Conservation (phyloP, 2,113 vertebrate species). For the Nycticorax nycticorax region DNA sequence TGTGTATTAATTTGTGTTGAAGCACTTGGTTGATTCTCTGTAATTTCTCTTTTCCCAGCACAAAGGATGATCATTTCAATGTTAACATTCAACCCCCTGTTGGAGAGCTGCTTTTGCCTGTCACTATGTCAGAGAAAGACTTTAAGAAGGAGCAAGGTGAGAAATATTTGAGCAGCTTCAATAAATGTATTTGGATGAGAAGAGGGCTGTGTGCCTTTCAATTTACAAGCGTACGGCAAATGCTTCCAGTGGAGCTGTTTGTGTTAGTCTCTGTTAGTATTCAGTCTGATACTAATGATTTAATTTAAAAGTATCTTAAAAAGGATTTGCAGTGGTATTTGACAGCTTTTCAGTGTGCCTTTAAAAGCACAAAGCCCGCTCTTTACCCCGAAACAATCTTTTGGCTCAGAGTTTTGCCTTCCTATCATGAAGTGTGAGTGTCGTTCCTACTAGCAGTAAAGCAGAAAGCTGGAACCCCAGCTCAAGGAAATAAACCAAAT, state of each 20-base stretch:
- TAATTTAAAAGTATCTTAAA: not conserved
- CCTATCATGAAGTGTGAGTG: not conserved
- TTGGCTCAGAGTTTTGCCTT: not conserved
- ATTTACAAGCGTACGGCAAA: not conserved
- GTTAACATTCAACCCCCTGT: constrained; percentile 90
- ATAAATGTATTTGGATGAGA: not conserved
- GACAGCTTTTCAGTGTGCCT: constrained; percentile 7
- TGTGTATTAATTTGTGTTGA: not conserved
- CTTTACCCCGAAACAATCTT: not conserved
- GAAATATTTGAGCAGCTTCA: not conserved
- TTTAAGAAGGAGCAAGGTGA: constrained; percentile 79
- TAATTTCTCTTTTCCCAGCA: constrained; percentile 76
- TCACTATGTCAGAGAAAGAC: constrained; percentile 89
- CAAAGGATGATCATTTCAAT: constrained; percentile 87
- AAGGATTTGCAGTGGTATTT: not conserved
- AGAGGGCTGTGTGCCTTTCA: not conserved
- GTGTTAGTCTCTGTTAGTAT: not conserved
- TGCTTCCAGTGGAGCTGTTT: not conserved
- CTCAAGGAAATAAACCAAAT: not conserved
- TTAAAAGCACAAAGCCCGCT: not conserved
- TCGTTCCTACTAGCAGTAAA: not conserved
- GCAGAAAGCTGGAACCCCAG: not conserved
- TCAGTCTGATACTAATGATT: not conserved
- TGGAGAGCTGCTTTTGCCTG: constrained; percentile 75
- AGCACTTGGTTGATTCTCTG: constrained; percentile 6